Conservation (phyloP, 2,888 invertebrate genomes). For the Plebejus argus region DNA sequence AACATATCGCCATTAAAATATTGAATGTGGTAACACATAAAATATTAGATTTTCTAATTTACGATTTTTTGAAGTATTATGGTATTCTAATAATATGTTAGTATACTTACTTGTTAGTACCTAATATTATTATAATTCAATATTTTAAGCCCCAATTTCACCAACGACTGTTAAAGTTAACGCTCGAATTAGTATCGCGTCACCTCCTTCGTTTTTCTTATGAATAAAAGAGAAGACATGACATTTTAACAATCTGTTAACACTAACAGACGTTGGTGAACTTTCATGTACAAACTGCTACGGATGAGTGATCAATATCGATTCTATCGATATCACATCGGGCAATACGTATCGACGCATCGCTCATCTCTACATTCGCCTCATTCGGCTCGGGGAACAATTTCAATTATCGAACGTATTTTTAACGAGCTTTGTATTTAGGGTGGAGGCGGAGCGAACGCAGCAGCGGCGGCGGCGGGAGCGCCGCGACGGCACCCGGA, state of each 20-base stretch:
- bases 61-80: background rate
- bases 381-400: conserved; percentile 11
- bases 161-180: too few species aligned
- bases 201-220: too few species aligned
- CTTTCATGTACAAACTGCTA: background rate
- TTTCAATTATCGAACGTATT: background rate
- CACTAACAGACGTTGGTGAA: too few species aligned
- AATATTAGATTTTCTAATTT: background rate
- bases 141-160: background rate
- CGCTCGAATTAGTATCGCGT: too few species aligned
- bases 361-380: conserved; percentile 3
- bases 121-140: background rate
- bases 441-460: conserved; percentile 58
- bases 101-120: background rate
- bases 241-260: too few species aligned
- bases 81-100: background rate
- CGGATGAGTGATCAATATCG: background rate
- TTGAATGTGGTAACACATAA: background rate
- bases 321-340: background rate
- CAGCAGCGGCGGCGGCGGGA: conserved; percentile 62
- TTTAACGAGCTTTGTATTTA: conserved; percentile 35
- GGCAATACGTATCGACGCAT: background rate
- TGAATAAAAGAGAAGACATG: too few species aligned
- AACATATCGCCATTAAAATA: background rate
- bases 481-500: conserved; percentile 90